Evolutionary conservation across 92 coral and sea anemone genomes (phyloP), one percentile per base, ranked within the genome.

Genomic region (Palythoa heliodiscus): DNA sequence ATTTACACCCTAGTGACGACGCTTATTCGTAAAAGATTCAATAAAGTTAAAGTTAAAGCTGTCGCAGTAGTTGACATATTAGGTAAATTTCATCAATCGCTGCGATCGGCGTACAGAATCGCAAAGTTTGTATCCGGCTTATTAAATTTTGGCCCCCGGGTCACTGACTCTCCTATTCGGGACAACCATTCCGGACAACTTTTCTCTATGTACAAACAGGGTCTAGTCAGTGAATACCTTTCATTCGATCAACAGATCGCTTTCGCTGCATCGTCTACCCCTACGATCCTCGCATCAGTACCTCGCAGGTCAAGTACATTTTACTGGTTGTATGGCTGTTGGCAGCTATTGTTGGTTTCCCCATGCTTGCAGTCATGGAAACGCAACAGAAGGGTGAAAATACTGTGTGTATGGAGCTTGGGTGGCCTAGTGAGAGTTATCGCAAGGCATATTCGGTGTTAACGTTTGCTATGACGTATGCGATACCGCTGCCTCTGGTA

Each of bases 181-280:
- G 48, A 43, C 48, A n/a, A n/a, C n/a, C n/a, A 43, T 7, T 7
- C 8, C 2, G 6, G 48, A 43, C 48, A 43, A 43, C 48, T 4
- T 43, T 7, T 43, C 8, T 43, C 48, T 7, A 43, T 4, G 3
- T 7, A 55, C 10, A 55, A 55, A 55, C 16, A 55, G 14, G 16
- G 19, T 6, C 14, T 16, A 55, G 19, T n/a, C 2, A 5, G 23
- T 24, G 10, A 25, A 10, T 7, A 5, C 19, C 35, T 78, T 73
- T 19, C 40, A 23, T 17, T 29, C 16, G 50, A 1, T 68, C 61
- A 83, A 55, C 93, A 96, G 99, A 96, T 91, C 98, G 99, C 77
- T 96, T 91, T 61, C 92, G 96, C 55, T 95, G 95, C 15, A 96
- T 96, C 2, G 99, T 95, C 37, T 89, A 89, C 60, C 98, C 99